Conservation (phyloP, 2,797 vertebrate genomes). For the Squalus acanthias region DNA sequence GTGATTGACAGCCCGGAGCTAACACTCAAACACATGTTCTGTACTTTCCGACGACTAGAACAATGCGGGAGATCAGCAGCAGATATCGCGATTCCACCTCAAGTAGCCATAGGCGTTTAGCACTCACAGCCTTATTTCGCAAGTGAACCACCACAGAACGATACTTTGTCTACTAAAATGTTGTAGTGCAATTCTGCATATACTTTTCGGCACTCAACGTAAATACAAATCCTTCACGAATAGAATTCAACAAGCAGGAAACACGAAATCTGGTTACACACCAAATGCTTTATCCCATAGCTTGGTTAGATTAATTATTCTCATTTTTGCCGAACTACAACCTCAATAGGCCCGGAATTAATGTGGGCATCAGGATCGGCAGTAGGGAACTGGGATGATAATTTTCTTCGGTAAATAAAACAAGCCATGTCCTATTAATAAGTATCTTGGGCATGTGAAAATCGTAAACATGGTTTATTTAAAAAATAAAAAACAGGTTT, state of each 20-base stretch:
- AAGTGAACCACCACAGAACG: not conserved
- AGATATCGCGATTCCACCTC: not conserved
- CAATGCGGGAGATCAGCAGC: slow-evolving; percentile 20
- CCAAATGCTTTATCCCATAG: not conserved
- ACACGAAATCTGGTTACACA: not conserved
- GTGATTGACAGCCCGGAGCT: slow-evolving; percentile 58
- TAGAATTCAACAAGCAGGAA: not conserved
- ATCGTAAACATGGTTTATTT: not conserved
- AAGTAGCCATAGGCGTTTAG: not conserved
- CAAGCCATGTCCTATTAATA: not conserved
- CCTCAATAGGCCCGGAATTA: not conserved
- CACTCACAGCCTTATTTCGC: not conserved
- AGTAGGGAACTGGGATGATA: not conserved
- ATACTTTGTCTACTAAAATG: not conserved
- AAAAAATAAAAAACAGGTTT: not conserved
- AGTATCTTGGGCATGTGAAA: not conserved
- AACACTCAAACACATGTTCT: slow-evolving; percentile 58
- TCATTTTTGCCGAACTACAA: not conserved
- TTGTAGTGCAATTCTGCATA: not conserved
- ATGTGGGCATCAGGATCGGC: not conserved
- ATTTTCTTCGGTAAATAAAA: not conserved
- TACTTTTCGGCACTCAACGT: not conserved
- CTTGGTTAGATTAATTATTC: not conserved
- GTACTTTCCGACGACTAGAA: not conserved
- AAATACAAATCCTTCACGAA: not conserved